Evolutionary conservation across 2,113 vertebrate genomes (phyloP).

Genomic region (Sisor rabdophorus): DNA sequence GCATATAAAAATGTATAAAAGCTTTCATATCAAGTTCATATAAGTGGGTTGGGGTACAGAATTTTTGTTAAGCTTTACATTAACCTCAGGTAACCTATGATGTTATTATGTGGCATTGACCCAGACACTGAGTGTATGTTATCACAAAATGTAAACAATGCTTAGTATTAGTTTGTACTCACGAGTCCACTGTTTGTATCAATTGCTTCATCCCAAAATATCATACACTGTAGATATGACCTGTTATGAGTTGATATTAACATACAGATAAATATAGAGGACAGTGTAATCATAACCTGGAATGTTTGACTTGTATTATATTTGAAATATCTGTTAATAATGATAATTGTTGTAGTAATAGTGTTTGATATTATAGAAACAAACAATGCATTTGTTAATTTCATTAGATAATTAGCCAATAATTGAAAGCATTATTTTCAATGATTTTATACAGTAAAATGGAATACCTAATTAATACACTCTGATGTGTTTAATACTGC

Average conservation of each 20-base stretch:
- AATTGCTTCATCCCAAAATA: constrained; percentile 16
- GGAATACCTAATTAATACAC: not conserved
- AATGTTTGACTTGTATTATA: not conserved
- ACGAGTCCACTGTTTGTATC: not conserved
- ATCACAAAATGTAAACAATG: constrained; percentile 53
- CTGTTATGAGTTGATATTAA: not conserved
- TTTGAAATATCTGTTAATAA: not conserved
- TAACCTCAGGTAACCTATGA: constrained; percentile 53
- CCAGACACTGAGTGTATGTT: constrained; percentile 19
- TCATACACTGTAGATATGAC: constrained; percentile 3
- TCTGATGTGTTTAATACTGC: not conserved
- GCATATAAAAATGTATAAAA: not conserved
- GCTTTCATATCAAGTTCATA: not conserved
- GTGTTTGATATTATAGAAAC: not conserved
- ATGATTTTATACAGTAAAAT: not conserved
- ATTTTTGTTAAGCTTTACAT: not conserved
- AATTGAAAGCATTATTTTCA: no score
- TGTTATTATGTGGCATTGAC: constrained; percentile 16
- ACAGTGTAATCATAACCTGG: not conserved
- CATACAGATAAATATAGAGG: not conserved
- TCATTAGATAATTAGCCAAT: no score
- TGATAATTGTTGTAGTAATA: not conserved
- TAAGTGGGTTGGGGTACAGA: not conserved
- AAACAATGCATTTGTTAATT: no score
- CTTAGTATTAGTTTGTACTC: constrained; percentile 31